Percentiles rank a stretch among this genome's conserved stretches.
Evolutionary conservation across 2,797 vertebrate genomes (phyloP).

Genomic region (Alosa sapidissima): DNA sequence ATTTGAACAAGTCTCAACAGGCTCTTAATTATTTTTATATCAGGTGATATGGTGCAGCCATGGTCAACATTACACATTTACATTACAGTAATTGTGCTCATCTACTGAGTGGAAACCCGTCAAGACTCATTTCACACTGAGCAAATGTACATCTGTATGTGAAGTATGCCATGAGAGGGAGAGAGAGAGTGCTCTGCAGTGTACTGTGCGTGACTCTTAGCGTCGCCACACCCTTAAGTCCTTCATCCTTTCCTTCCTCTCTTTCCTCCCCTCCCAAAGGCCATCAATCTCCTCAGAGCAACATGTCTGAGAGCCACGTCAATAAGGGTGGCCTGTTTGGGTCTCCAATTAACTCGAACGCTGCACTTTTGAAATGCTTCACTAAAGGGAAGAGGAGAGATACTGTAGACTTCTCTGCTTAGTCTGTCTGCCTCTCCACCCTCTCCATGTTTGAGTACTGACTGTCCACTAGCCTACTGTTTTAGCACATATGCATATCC

Average conservation of each 20-base stretch:
- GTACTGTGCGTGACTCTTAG: background rate
- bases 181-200: background rate
- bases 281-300: background rate
- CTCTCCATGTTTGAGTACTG: no score
- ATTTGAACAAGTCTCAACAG: no score
- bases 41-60: no score
- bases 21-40: no score
- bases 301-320: background rate
- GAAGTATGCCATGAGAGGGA: background rate
- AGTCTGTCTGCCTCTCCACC: no score
- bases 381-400: no score
- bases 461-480: no score
- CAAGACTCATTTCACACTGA: background rate
- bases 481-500: no score
- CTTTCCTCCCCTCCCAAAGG: background rate
- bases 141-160: background rate
- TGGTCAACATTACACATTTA: no score
- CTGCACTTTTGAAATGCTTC: background rate
- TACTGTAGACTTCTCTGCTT: no score
- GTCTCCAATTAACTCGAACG: background rate
- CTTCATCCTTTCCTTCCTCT: slow-evolving; percentile 7
- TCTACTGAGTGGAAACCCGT: no score
- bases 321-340: background rate
- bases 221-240: background rate
- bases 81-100: no score